phyloP scores from a whole-genome alignment of 2,797 vertebrate species.

The Cottoperca gobio region DNA sequence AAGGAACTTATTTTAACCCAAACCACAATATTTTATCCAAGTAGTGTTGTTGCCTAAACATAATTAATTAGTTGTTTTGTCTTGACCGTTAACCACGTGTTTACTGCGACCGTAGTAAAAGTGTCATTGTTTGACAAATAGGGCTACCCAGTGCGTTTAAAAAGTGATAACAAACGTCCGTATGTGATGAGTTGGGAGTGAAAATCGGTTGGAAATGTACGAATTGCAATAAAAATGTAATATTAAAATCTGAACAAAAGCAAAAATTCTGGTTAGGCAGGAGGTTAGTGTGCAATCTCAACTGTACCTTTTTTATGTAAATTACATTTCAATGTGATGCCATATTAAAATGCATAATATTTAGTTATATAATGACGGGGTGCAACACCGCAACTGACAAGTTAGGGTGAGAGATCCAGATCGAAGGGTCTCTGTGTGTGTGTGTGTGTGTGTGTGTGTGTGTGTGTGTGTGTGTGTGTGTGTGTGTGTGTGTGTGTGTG shows the following conservation, averaged over 20 bases:
- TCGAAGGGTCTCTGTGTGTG: neutral
- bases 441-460: neutral
- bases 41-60: too few relatives aligned
- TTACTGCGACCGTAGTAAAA: too few relatives aligned
- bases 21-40: too few relatives aligned
- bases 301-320: neutral
- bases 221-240: neutral
- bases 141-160: too few relatives aligned
- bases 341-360: constrained; percentile 3
- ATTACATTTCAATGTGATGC: neutral
- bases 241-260: neutral
- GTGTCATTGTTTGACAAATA: too few relatives aligned
- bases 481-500: neutral
- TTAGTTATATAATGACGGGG: neutral
- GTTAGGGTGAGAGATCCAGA: neutral
- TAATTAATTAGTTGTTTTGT: too few relatives aligned
- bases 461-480: too few relatives aligned
- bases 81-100: too few relatives aligned
- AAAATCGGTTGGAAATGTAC: too few relatives aligned
- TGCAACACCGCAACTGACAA: neutral
- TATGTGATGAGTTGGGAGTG: too few relatives aligned
- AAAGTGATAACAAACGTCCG: too few relatives aligned
- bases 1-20: too few relatives aligned
- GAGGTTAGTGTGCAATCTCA: neutral
- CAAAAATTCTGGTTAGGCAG: neutral